Evolutionary conservation across 2,888 invertebrate species (phyloP).

Genomic region (Pogonocherus hispidulus): DNA sequence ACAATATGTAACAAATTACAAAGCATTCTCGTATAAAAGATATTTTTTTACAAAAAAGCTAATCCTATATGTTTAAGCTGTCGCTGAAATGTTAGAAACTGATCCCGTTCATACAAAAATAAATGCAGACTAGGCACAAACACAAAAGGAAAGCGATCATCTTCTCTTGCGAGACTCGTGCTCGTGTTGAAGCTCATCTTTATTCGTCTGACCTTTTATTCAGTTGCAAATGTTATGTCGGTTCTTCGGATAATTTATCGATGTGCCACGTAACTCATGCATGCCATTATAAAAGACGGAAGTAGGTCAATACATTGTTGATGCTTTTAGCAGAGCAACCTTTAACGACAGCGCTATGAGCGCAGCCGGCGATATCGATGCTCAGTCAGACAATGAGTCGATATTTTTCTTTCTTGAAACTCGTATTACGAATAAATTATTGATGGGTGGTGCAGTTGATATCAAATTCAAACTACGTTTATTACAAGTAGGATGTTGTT

Average conservation of each 20-base stretch:
- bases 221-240: constrained; percentile 16
- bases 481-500: too few relatives aligned
- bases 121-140: not conserved
- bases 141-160: not conserved
- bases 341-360: not conserved
- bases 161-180: not conserved
- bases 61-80: too few relatives aligned
- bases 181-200: not conserved
- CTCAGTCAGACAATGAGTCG: not conserved
- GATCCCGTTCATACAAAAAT: too few relatives aligned
- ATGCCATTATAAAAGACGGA: constrained; percentile 18
- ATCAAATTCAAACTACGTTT: not conserved
- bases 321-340: constrained; percentile 3
- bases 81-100: too few relatives aligned
- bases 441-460: not conserved
- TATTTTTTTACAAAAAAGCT: too few relatives aligned
- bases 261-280: constrained; percentile 20
- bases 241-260: constrained; percentile 16
- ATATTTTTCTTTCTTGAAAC: not conserved
- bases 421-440: not conserved
- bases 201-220: constrained; percentile 14
- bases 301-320: constrained; percentile 20
- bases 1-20: too few relatives aligned
- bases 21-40: too few relatives aligned
- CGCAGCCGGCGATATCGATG: not conserved